phyloP scores from a whole-genome alignment of 1,140 invertebrate genomes.

The Rhagoletis pomonella region DNA sequence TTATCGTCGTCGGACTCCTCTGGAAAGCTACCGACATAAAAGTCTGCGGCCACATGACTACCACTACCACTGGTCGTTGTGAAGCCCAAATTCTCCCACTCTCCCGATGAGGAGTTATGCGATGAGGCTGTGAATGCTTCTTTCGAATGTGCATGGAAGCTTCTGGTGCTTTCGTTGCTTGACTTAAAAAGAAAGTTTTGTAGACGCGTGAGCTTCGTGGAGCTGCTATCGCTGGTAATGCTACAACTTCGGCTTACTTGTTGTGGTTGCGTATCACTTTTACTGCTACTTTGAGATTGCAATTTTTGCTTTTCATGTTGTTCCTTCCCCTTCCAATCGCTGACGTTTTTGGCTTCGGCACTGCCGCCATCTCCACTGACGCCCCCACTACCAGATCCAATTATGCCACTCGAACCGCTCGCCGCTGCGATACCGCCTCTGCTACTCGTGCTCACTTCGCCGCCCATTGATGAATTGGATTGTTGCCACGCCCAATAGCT shows the following conservation, averaged over 20 bases:
- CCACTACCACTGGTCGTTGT: conserved; percentile 59
- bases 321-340: background rate
- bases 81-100: conserved; percentile 67
- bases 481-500: conserved; percentile 64
- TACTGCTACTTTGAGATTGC: conserved; percentile 55
- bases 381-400: conserved; percentile 22
- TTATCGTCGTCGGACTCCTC: conserved; percentile 59
- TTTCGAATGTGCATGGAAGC: conserved; percentile 69
- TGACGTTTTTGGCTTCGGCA: background rate
- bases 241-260: conserved; percentile 67
- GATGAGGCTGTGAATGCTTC: conserved; percentile 71
- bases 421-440: background rate
- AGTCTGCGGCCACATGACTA: conserved; percentile 54
- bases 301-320: conserved; percentile 6
- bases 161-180: conserved; percentile 69
- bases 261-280: conserved; percentile 55
- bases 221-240: conserved; percentile 70
- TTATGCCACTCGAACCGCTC: background rate
- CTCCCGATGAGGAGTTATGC: conserved; percentile 69
- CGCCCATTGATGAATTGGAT: conserved; percentile 64
- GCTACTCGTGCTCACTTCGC: conserved; percentile 65
- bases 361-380: conserved; percentile 18
- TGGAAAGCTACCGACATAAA: conserved; percentile 65
- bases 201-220: conserved; percentile 66
- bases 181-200: conserved; percentile 72